Evolutionary conservation across 1,140 invertebrate species (phyloP), one percentile per base, ranked within the genome.

Genomic region (Arion vulgaris): DNA sequence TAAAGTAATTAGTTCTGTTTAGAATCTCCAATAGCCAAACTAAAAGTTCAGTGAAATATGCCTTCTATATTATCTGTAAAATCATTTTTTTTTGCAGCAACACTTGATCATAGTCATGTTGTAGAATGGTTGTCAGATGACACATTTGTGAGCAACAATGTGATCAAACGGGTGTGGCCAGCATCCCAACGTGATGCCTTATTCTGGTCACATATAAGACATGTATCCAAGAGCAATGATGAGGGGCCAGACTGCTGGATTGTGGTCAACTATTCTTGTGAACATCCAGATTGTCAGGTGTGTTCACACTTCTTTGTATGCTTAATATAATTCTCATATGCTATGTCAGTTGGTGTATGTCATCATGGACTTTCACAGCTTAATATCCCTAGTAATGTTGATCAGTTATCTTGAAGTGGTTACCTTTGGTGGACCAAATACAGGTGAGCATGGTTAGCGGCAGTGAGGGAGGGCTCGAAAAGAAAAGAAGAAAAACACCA

Each of bases 81-180:
- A n/a, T n/a, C n/a, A n/a, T 45, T 15, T 7, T 45, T 45, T 15
- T 23, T 84, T 94, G 19, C 92, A 97, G 96, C 96, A 15, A 99
- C 97, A 0, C 91, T 99, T 51, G 97, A 99, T 90, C 95, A 96
- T 83, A 97, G 97, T 94, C 95, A 95, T 51, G 95, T 98, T 26
- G 92, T 98, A 57, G 98, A 99, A 93, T 96, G 95, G 90, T 95
- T 99, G 86, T 96, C 96, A 45, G 96, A 97, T 32, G 91, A 92
- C 85, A 92, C 92, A 15, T 86, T 91, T 68, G 85, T 93, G 36
- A 89, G 88, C 80, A 88, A 92, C 83, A 92, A 92, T 82, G 83
- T 91, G 83, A 98, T 99, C 93, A 99, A 99, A 93, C 95, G 98
- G 80, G 96, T 99, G 87, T 99, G 99, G 99, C 99, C 99, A 9